Evolutionary conservation across 2,888 invertebrate species (phyloP), one percentile per base, ranked within the genome.

Genomic region (Baronia brevicornis): DNA sequence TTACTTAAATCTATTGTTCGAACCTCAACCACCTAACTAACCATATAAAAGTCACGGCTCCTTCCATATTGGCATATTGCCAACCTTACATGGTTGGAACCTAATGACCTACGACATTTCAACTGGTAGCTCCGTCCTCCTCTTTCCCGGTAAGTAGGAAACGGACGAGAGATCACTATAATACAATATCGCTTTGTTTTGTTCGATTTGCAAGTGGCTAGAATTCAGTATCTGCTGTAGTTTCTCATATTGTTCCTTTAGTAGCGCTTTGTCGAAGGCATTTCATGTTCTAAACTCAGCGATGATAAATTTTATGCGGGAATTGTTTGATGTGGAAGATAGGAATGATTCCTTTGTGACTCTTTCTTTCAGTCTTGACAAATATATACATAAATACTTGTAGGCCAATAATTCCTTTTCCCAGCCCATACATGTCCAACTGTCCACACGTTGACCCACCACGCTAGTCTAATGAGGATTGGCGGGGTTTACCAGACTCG

Each of bases 41-140:
- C 51, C 45, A 46, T 65, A 60, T 61, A 66, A 68, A 68, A 79
- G 77, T 73, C 80, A 77, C 73, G 74, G 72, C 60, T 62, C 62
- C 68, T 69, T 63, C 82, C 82, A 80, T 84, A 84, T 79, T 82
- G 82, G 84, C 82, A 78, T 82, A 84, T 84, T 84, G 78, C 66
- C 48, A 60, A 52, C 84, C 80, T 47, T 80, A 80, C 69, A 78
- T 70, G 78, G 82, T 52, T 46, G 49, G 75, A 68, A 80, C 82
- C 84, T 82, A 79, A 79, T 82, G 84, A 82, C 84, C 84, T 82
- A 72, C 70, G 82, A 84, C 84, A 78, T 84, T 84, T 82, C 74
- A 79, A 78, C 78, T 65, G 64, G 60, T 70, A 63, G 48, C 58
- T 33, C 53, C 34, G 44, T 78, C 79, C 58, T 52, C 46, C 54